Evolutionary conservation across 2,888 invertebrate species (phyloP).

Genomic region (Hololepta plana): DNA sequence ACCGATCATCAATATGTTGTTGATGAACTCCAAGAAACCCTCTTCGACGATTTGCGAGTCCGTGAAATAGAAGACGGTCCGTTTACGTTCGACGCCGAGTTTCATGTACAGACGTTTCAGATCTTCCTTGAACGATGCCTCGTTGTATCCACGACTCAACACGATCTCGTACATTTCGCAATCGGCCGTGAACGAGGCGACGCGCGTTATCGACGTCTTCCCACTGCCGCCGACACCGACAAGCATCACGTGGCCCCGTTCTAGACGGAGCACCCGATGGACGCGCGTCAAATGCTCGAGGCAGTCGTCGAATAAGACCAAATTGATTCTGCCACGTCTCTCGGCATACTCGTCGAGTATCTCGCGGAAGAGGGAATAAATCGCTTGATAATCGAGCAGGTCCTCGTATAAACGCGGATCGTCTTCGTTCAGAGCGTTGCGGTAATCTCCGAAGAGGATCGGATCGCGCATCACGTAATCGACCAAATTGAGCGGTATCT

Average conservation of each 20-base stretch:
- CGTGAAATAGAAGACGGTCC: conserved; percentile 66
- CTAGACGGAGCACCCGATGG: conserved; percentile 69
- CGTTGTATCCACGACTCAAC: conserved; percentile 72
- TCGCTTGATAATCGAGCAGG: conserved; percentile 73
- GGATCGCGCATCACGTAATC: conserved; percentile 69
- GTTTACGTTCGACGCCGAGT: conserved; percentile 63
- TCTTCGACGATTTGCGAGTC: conserved; percentile 68
- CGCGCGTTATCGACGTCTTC: conserved; percentile 60
- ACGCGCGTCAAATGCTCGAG: conserved; percentile 78
- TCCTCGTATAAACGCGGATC: conserved; percentile 76
- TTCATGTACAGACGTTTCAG: conserved; percentile 59
- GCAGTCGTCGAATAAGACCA: conserved; percentile 84
- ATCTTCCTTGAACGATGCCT: conserved; percentile 68
- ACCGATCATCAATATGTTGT: conserved; percentile 77
- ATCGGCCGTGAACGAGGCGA: conserved; percentile 70
- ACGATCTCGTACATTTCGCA: conserved; percentile 70
- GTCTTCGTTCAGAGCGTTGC: conserved; percentile 66
- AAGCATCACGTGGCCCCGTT: conserved; percentile 66
- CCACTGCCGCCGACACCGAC: conserved; percentile 85
- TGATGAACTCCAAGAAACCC: conserved; percentile 75
- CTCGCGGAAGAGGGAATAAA: conserved; percentile 78
- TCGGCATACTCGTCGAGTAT: conserved; percentile 78
- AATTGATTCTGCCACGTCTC: conserved; percentile 47
- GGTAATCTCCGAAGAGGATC: conserved; percentile 70
- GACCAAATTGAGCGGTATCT: conserved; percentile 25